These are phyloP conservation scores for Conger conger DNA, from an alignment of 2,113 vertebrate species.

Conservation along the genomic window DNA sequence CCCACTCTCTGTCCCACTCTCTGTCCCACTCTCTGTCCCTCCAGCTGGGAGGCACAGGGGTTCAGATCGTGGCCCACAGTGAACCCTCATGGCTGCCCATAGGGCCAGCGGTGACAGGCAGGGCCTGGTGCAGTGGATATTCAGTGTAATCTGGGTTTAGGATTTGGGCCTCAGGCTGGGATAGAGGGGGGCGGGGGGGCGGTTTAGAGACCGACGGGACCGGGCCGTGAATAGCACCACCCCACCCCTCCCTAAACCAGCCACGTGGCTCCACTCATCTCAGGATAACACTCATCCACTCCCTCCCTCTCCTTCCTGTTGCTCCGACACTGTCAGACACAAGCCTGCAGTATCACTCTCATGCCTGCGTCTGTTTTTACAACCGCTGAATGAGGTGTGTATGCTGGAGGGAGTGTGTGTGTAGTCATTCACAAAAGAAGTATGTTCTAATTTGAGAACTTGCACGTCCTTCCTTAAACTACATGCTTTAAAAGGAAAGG, in stretches of 20 bases:
- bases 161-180: background rate
- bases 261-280: background rate
- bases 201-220: slow-evolving; percentile 31
- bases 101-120: background rate
- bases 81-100: background rate
- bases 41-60: background rate
- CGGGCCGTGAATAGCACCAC: background rate
- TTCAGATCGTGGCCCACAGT: background rate
- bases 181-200: slow-evolving; percentile 37
- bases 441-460: background rate
- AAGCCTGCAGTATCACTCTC: background rate
- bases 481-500: background rate
- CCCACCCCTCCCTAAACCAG: too few relatives aligned
- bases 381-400: background rate
- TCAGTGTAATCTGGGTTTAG: background rate
- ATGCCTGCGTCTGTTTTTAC: background rate
- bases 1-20: too few relatives aligned
- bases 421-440: background rate
- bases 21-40: background rate
- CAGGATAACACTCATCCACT: background rate
- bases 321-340: background rate
- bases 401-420: background rate
- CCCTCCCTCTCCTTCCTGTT: background rate
- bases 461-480: background rate
- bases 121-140: background rate